Base-by-base conservation (phyloP, 2,888 invertebrate genomes). In the Pseudococcus viburni region DNA sequence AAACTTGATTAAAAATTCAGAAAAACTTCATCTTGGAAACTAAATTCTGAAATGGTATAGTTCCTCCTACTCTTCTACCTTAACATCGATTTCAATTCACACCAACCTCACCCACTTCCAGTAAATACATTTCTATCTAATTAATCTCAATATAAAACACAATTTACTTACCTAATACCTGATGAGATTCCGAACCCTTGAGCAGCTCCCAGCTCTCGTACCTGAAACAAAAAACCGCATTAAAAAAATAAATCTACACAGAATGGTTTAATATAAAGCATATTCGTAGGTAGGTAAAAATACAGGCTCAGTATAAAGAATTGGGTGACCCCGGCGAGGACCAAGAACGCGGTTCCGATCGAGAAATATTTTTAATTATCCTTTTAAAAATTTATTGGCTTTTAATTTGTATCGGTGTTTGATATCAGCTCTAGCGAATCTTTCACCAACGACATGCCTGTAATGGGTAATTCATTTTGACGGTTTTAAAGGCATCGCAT, bases 291-390 rank as follows among this genome's bases (percentile, higher is more conserved):
- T 19, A 64, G 19, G 22, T 64, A 19, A 12, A 64, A 22, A 22
- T 64, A 64, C 6, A 64, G 26, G 26, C 26, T 33, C 7, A n/a
- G 5, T 73, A 73, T 33, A 26, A 73, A 15, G 73, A 33, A 73
- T 73, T 33, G 73, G 73, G 26, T 73, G 73, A 73, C 73, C 73
- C 48, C 48, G 15, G 22, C 33, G 39, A 73, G 33, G 33, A 73
- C 15, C 33, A 33, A 33, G 73, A 33, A 73, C 73, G 73, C 64
- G 64, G 15, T 19, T 59, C 19, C 11, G 64, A 77, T 33, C 17
- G 39, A 77, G 46, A 83, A 83, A 83, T 83, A 46, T 83, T 83
- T 83, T 83, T 83, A 83, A 83, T 83, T 83, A 83, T 83, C 39
- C 33, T 83, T 83, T 83, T 46, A 42, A 83, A 77, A 33, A 83